These are phyloP conservation scores for Aurelia sp. DNA, from an alignment of 30 jellyfish, hydroid and myxozoan genomes.

Conservation along the genomic window DNA sequence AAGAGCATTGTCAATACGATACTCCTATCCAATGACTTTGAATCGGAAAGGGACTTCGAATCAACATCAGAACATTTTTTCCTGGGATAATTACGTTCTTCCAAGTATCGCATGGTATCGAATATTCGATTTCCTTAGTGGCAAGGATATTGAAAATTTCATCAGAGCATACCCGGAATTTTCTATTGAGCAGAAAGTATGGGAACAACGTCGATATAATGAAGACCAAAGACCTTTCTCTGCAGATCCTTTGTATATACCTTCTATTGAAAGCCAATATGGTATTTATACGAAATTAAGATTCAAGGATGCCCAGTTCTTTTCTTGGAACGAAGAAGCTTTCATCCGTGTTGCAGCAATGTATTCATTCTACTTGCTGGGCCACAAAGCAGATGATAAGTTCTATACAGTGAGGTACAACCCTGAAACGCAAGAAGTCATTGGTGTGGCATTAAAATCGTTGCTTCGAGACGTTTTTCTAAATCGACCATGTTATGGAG, in stretches of 20 bases:
- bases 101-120: constrained; percentile 49
- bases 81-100: not conserved
- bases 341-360: constrained; percentile 68
- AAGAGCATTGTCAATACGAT: constrained; percentile 68
- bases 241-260: constrained; percentile 21
- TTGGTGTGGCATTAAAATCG: not conserved
- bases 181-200: constrained; percentile 2
- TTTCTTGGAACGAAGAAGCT: constrained; percentile 35
- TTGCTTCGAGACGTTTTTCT: not conserved
- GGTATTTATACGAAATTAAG: constrained; percentile 53
- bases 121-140: constrained; percentile 32
- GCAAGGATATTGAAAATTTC: constrained; percentile 19
- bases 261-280: constrained; percentile 26
- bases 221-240: not conserved
- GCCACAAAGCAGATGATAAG: constrained; percentile 42
- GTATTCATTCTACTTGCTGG: constrained; percentile 65
- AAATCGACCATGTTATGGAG: too few relatives aligned
- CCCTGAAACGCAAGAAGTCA: too few relatives aligned
- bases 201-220: constrained; percentile 25
- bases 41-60: not conserved
- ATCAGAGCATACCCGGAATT: constrained; percentile 34
- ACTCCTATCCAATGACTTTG: constrained; percentile 50
- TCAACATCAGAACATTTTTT: not conserved
- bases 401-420: too few relatives aligned
- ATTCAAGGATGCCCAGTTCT: constrained; percentile 41